Conservation (phyloP, 2,888 invertebrate genomes). For the Mesorhabditis belari region DNA sequence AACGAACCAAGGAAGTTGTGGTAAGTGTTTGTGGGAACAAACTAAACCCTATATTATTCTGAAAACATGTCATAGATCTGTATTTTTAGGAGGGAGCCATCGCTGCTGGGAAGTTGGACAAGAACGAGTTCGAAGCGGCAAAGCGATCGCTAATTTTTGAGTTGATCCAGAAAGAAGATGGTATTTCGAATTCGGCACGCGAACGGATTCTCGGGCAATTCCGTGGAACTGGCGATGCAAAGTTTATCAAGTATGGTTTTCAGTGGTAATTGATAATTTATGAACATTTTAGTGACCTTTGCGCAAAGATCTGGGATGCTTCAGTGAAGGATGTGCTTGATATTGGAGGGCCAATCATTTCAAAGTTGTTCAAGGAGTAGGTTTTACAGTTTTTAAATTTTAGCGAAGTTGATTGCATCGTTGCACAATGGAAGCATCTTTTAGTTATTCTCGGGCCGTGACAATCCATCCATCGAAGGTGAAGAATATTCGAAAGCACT, state of each 20-base stretch:
- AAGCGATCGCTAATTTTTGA: slow-evolving; percentile 80
- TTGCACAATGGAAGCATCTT: too few relatives aligned
- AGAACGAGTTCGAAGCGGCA: slow-evolving; percentile 72
- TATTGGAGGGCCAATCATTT: neutral
- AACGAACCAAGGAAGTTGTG: slow-evolving; percentile 69
- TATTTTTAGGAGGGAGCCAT: slow-evolving; percentile 53
- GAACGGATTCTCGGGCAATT: slow-evolving; percentile 71
- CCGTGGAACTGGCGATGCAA: slow-evolving; percentile 53
- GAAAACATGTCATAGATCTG: neutral
- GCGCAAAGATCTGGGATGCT: neutral
- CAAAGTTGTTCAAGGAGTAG: neutral
- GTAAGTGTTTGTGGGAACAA: slow-evolving; percentile 55
- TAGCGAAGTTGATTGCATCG: too few relatives aligned
- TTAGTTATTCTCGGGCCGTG: too few relatives aligned
- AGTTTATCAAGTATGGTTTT: neutral
- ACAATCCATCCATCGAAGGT: too few relatives aligned
- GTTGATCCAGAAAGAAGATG: slow-evolving; percentile 73
- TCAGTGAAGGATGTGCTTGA: neutral
- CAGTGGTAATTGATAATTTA: neutral
- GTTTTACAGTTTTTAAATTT: too few relatives aligned
- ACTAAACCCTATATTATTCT: neutral
- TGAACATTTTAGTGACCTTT: neutral
- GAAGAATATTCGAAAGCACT: too few relatives aligned
- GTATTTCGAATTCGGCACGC: slow-evolving; percentile 68
- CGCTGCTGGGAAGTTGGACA: slow-evolving; percentile 64